phyloP scores from a whole-genome alignment of 1,140 invertebrate species.

The Acromyrmex heyeri region DNA sequence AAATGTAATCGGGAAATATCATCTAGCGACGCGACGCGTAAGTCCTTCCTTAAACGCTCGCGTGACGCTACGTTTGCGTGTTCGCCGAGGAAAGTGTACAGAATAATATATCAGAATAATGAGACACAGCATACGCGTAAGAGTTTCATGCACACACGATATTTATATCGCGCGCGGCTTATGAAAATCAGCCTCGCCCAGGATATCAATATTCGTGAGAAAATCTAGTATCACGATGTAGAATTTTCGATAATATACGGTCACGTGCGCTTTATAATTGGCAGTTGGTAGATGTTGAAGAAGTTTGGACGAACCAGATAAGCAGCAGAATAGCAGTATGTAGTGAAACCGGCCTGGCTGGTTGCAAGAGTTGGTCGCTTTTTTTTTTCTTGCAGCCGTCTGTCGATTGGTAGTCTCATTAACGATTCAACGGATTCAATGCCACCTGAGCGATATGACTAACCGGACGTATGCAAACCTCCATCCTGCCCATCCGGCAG shows the following conservation, averaged over 20 bases:
- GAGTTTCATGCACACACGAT: conserved; percentile 18
- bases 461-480: conserved; percentile 69
- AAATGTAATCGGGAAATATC: conserved; percentile 58
- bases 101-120: conserved; percentile 48
- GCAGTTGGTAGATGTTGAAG: conserved; percentile 27
- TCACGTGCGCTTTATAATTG: conserved; percentile 42
- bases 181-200: conserved; percentile 48
- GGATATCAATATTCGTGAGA: conserved; percentile 37
- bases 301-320: conserved; percentile 40
- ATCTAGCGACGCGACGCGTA: conserved; percentile 47
- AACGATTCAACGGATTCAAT: conserved; percentile 71
- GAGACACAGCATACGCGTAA: conserved; percentile 15
- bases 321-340: background rate
- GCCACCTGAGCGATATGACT: conserved; percentile 72
- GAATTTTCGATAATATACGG: conserved; percentile 45
- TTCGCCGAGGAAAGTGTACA: conserved; percentile 17
- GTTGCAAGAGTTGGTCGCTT: conserved; percentile 45
- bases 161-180: background rate
- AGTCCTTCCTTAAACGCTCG: conserved; percentile 43
- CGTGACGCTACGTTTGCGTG: conserved; percentile 50
- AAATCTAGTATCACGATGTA: conserved; percentile 25
- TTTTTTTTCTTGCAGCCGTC: conserved; percentile 5
- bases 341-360: conserved; percentile 70
- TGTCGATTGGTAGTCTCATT: conserved; percentile 75
- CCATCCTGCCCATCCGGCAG: conserved; percentile 40